Percentiles rank a stretch among this genome's conserved stretches.
Conservation (phyloP, 2,797 vertebrate genomes). For the Chelidonichthys spinosus region DNA sequence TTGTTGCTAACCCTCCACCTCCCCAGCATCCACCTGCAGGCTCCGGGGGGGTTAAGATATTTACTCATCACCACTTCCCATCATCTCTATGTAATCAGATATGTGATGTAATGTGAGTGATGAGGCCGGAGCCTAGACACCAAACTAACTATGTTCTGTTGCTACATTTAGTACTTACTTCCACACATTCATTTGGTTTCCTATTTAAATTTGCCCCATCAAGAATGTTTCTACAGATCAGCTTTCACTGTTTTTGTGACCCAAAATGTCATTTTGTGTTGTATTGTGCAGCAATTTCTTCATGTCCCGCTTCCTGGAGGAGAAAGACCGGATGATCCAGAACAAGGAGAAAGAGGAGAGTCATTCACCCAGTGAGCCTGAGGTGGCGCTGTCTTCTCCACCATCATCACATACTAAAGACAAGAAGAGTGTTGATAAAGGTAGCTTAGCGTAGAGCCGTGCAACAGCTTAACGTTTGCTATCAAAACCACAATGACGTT, state of each 20-base stretch:
- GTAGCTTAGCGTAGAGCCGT: slow-evolving; percentile 21
- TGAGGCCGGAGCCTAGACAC: neutral
- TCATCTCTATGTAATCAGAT: too few species aligned
- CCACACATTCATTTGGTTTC: neutral
- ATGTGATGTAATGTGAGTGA: too few species aligned
- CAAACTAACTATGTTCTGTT: too few species aligned
- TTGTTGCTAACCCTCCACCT: too few species aligned
- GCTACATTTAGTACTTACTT: neutral
- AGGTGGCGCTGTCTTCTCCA: slow-evolving; percentile 12
- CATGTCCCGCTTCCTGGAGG: slow-evolving; percentile 65
- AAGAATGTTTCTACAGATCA: neutral
- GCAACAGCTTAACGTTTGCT: neutral
- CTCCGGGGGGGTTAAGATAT: too few species aligned
- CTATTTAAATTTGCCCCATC: neutral
- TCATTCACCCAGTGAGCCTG: neutral
- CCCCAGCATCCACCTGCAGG: too few species aligned
- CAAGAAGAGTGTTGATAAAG: slow-evolving; percentile 54
- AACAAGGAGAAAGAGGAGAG: slow-evolving; percentile 51
- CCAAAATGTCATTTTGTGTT: neutral
- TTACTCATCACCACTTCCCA: too few species aligned
- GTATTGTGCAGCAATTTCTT: slow-evolving; percentile 74
- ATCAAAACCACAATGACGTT: neutral
- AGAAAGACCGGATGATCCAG: slow-evolving; percentile 38
- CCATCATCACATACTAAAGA: slow-evolving; percentile 15
- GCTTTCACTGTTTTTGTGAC: neutral